Percentiles rank a stretch among this genome's conserved stretches.
These are phyloP conservation scores for Cataglyphis cursor DNA, from an alignment of 2,888 invertebrate genomes.

Conservation along the genomic window DNA sequence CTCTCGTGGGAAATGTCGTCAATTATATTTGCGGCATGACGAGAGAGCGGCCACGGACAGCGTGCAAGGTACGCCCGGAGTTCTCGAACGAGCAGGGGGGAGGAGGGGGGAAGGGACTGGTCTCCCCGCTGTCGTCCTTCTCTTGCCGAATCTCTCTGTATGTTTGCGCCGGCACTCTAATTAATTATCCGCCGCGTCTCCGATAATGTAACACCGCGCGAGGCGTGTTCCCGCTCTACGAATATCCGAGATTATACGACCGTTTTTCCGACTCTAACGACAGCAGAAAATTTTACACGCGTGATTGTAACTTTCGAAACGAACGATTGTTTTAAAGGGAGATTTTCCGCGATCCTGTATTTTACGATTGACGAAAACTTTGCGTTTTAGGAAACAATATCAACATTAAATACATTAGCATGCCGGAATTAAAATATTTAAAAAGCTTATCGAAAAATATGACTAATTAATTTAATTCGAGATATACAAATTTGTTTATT, in stretches of 20 bases:
- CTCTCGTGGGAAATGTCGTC: slow-evolving; percentile 78
- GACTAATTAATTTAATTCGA: neutral
- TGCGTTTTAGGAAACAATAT: neutral
- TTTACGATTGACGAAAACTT: neutral
- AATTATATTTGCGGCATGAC: slow-evolving; percentile 82
- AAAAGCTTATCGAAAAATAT: neutral
- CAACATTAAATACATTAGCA: neutral
- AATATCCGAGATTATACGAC: slow-evolving; percentile 41
- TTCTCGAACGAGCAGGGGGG: slow-evolving; percentile 58
- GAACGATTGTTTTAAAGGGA: neutral
- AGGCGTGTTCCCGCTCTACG: slow-evolving; percentile 41
- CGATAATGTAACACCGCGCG: slow-evolving; percentile 75
- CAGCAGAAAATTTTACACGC: slow-evolving; percentile 24
- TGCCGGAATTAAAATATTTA: neutral
- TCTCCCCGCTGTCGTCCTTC: slow-evolving; percentile 23
- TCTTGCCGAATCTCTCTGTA: slow-evolving; percentile 68
- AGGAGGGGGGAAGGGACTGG: slow-evolving; percentile 6
- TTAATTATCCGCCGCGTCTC: slow-evolving; percentile 82
- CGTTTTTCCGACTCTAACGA: slow-evolving; percentile 10
- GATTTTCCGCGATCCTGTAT: neutral
- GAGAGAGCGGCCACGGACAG: slow-evolving; percentile 43
- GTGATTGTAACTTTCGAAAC: slow-evolving; percentile 12
- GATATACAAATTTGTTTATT: neutral
- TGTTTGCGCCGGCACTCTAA: slow-evolving; percentile 84
- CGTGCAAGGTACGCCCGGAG: slow-evolving; percentile 61